Evolutionary conservation across 92 coral and sea anemone species (phyloP), one percentile per base, ranked within the genome.

Genomic region (Parazoanthus swiftii): DNA sequence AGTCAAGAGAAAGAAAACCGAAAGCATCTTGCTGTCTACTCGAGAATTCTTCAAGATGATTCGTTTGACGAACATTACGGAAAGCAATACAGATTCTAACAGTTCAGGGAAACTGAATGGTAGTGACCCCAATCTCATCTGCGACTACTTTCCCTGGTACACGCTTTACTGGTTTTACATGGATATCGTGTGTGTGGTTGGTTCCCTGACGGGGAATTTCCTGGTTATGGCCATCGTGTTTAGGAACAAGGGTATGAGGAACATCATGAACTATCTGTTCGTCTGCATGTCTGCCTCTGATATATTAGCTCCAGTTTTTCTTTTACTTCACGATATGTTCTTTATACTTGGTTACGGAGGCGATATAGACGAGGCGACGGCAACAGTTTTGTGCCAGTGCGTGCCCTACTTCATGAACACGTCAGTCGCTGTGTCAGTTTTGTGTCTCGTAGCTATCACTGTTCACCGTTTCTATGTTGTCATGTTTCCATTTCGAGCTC

Each of bases 251-350:
- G 46, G 79, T 3, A 84, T 84, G 87, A 43, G 87, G 26, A 84
- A 84, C 50, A 71, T 73, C 26, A 84, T 84, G 79, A 84, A 84
- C 43, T 84, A 84, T 48, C 43, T 84, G 46, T 70, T 84, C 68
- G 87, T 84, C 78, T 70, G 87, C 65, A 84, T 84, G 87, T 71
- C 87, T 1, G 66, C 87, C 68, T 84, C 87, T 56, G 87, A 84
- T 73, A 71, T 71, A 25, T 25, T 84, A 14, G 87, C 66, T 21
- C 87, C 87, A n/a, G 67, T 54, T 15, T 71, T 72, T 14, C 3
- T 29, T 36, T 36, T 84, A 15, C 42, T 71, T 0, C 79, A 84
- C 48, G 87, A 84, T 35, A 43, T 44, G 66, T 26, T 84, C 21
- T 84, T 84, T 43, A 23, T 43, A 8, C 46, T 71, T 33, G 66